Evolutionary conservation across 1,140 invertebrate genomes (phyloP), one percentile per base, ranked within the genome.

Genomic region (Caenorhabditis remanei): DNA sequence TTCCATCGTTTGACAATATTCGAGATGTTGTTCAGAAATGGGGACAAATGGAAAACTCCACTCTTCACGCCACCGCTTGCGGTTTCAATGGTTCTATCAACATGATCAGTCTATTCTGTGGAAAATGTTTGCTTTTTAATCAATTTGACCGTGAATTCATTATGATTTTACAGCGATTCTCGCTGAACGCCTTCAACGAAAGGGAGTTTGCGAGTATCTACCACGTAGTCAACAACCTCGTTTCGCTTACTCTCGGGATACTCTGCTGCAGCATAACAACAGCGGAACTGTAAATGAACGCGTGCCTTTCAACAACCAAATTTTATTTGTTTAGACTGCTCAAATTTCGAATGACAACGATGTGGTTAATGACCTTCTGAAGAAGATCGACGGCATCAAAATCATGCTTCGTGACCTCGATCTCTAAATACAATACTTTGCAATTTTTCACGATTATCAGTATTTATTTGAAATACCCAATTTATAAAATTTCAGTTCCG

Each of bases 1-100:
- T 79, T 53, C 71, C 71, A 14, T 79, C 71, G 4, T 79, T 79
- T 53, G 71, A 79, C 40, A 79, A 79, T 79, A 79, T 79, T 24
- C 71, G 71, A 24, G 71, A 79, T 4, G 71, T 79, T 24, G 71
- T 79, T 79, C 43, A 79, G 41, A 79, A 79, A n/a, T 79, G 71
- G 71, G 71, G 71, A 3, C 46, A 48, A 24, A 79, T 79, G 71
- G 46, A 48, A 21, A 79, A 79, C 40, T 50, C 71, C 0, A 79
- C 43, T 48, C 43, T 79, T 79, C 71, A 79, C n/a, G 71, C 71
- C 19, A 50, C 53, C 19, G 9, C 46, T 53, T 48, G 43, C 9
- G 71, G 71, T 46, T 79, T 79, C 46, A n/a, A 48, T 9, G 71
- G 71, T 11, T n/a, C 46, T 3, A 79, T 79, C n/a, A 79, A 79